Evolutionary conservation across 2,888 invertebrate genomes (phyloP).

Genomic region (Sminthurinus aureus): DNA sequence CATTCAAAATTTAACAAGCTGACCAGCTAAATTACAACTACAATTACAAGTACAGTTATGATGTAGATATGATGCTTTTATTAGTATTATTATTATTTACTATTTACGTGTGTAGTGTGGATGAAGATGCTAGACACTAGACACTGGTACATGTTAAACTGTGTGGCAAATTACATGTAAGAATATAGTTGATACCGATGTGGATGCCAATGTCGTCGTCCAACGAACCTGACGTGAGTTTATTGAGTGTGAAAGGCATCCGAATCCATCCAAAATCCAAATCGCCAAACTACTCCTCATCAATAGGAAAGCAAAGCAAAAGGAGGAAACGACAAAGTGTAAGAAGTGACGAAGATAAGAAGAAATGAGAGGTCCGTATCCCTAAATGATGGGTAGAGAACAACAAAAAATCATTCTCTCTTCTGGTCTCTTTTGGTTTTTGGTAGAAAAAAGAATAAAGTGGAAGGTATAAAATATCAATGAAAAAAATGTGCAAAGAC

Average conservation of each 20-base stretch:
- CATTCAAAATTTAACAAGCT: neutral
- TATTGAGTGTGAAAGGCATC: conserved; percentile 38
- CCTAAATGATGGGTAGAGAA: neutral
- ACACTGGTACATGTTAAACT: neutral
- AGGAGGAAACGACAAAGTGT: conserved; percentile 11
- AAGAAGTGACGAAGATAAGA: conserved; percentile 20
- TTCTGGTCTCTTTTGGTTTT: neutral
- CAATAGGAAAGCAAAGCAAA: neutral
- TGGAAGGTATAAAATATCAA: neutral
- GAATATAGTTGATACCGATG: neutral
- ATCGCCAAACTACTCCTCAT: conserved; percentile 23
- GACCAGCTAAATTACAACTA: conserved; percentile 22
- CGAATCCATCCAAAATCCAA: conserved; percentile 32
- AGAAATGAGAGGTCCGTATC: conserved; percentile 27
- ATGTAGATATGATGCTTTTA: neutral
- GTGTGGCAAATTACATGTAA: neutral
- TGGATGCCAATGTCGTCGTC: conserved; percentile 26
- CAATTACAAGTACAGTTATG: conserved; percentile 17
- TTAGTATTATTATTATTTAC: no score
- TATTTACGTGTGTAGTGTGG: no score
- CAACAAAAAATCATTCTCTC: neutral
- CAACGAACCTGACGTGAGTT: conserved; percentile 38
- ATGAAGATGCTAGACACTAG: neutral
- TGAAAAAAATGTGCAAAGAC: conserved; percentile 42
- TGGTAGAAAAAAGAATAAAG: neutral